A percentile compares a stretch with the other conserved stretches of the same genome.
phyloP scores from a whole-genome alignment of 2,888 invertebrate genomes.

The Tenthredo amoena region DNA sequence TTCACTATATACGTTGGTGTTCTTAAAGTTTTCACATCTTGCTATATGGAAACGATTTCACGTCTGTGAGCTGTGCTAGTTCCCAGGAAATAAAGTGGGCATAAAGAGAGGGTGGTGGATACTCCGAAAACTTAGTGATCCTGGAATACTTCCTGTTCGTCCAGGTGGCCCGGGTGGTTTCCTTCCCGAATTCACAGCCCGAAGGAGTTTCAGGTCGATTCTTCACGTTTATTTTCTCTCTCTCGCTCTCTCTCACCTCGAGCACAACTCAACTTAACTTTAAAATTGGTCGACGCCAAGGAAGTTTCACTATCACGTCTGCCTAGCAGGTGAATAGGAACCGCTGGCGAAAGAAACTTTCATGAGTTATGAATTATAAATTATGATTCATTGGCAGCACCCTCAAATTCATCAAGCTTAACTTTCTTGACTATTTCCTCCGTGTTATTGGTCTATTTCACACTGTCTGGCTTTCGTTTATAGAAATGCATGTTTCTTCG shows the following conservation, averaged over 20 bases:
- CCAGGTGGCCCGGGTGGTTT: conserved; percentile 23
- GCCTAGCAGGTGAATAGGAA: not conserved
- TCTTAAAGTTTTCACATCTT: conserved; percentile 31
- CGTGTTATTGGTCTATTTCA: not conserved
- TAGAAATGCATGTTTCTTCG: not conserved
- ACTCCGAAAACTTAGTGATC: conserved; percentile 21
- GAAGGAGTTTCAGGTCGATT: conserved; percentile 32
- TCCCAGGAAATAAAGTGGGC: conserved; percentile 35
- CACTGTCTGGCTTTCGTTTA: not conserved
- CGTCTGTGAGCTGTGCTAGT: conserved; percentile 12
- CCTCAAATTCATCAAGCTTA: not conserved
- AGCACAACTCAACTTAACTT: conserved; percentile 37
- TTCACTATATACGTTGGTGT: not conserved
- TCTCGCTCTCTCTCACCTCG: not conserved
- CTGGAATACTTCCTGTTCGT: conserved; percentile 8
- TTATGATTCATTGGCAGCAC: conserved; percentile 4
- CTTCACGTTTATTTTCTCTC: conserved; percentile 3
- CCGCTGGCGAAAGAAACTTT: conserved; percentile 3
- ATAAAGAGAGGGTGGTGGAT: conserved; percentile 2
- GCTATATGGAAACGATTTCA: conserved; percentile 38
- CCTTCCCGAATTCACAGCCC: conserved; percentile 33
- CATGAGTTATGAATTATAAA: conserved; percentile 13
- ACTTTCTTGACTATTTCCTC: not conserved
- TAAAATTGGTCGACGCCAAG: conserved; percentile 35
- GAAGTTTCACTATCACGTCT: conserved; percentile 18